Base-by-base conservation (phyloP, 2,797 vertebrate species). In the Anniella stebbinsi region DNA sequence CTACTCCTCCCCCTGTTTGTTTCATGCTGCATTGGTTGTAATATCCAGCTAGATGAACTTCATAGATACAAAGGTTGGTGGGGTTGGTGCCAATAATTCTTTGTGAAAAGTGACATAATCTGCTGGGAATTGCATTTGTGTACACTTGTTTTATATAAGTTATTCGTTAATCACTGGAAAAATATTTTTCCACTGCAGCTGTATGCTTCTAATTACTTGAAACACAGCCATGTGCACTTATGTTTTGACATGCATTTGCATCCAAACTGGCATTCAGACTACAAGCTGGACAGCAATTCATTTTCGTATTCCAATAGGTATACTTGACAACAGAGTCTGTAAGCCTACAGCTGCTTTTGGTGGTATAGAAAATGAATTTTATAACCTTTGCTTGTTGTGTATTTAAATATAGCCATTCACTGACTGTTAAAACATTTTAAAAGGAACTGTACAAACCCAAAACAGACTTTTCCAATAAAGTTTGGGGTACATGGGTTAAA, bases 121-220 rank as follows among this genome's bases (percentile, higher is more conserved):
- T 89, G 6, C 3, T 83, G 36, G 25, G 81, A 92, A 83, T 12
- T 5, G 23, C 6, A 69, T 33, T 2, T 87, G 23, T 72, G 11
- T 45, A 75, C 54, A 33, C 4, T 36, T 87, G 4, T 86, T 90
- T 91, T 89, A 38, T 57, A 28, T 18, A 91, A 93, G 82, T 90
- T 84, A 41, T 38, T 67, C 17, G 9, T 84, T 92, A 92, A 84
- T 94, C 45, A 18, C 38, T n/a, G 90, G 84, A 84, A 95, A 92
- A 87, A 88, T 0, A 77, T 36, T 0, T 86, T 87, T 90, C 90
- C 72, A 85, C 38, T 91, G 45, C 54, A 93, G 72, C 63, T 88
- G 23, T 69, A 66, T 54, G 23, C 80, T 28, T 66, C 4, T 89
- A 80, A 84, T 91, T 92, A 86, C 30, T 93, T 91, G 81, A 92